Evolutionary conservation across 1,140 invertebrate species (phyloP).

Genomic region (Brachionus rubens): DNA sequence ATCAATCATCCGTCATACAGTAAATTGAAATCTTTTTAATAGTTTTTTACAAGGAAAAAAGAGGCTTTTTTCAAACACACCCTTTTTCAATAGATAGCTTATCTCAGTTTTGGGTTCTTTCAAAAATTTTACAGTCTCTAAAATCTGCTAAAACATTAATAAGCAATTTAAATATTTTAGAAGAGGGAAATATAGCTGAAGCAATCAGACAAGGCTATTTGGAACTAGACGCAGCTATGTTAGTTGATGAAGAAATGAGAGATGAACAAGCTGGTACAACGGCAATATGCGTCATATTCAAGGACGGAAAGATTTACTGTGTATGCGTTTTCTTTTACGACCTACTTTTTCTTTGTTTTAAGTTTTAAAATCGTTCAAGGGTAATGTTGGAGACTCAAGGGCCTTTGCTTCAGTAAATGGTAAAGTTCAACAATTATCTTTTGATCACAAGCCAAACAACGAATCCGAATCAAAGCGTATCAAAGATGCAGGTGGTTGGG

Average conservation of each 20-base stretch:
- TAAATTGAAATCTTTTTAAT: background rate
- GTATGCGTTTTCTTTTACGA: slow-evolving; percentile 61
- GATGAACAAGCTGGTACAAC: slow-evolving; percentile 90
- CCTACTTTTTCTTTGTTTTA: background rate
- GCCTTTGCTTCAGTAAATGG: slow-evolving; percentile 75
- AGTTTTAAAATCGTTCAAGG: slow-evolving; percentile 54
- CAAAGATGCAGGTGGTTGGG: slow-evolving; percentile 86
- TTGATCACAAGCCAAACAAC: slow-evolving; percentile 90
- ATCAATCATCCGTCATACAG: background rate
- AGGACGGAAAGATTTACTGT: slow-evolving; percentile 73
- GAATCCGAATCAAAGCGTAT: slow-evolving; percentile 74
- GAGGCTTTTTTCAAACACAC: no score
- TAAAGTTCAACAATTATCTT: slow-evolving; percentile 69
- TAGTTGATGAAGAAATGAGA: slow-evolving; percentile 72
- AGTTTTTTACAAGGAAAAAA: no score
- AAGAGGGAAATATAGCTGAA: slow-evolving; percentile 73
- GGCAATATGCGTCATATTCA: slow-evolving; percentile 78
- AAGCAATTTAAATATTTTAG: slow-evolving; percentile 51
- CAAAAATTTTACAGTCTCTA: no score
- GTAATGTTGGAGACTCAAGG: slow-evolving; percentile 91
- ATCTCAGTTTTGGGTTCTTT: no score
- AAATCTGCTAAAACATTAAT: no score
- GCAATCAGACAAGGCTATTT: slow-evolving; percentile 85
- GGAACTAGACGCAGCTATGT: slow-evolving; percentile 82
- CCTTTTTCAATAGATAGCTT: no score